Conservation (phyloP, 2,113 vertebrate species). For the Elgaria multicarinata region DNA sequence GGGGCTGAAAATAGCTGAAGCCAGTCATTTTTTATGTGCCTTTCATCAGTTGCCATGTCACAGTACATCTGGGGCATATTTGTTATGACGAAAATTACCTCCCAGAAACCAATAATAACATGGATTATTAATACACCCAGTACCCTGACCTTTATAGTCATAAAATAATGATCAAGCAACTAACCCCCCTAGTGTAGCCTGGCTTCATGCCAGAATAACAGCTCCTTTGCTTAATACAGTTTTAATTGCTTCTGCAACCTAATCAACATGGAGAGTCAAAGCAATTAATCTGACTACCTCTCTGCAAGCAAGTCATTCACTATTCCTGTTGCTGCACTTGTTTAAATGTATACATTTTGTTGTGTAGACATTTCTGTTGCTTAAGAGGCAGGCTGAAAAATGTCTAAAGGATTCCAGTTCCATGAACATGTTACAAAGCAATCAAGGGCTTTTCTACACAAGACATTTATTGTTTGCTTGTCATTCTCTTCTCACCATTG, state of each 20-base stretch:
- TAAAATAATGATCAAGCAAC: constrained; percentile 11
- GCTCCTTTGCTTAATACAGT: constrained; percentile 13
- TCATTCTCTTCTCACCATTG: too few species aligned
- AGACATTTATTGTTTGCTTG: too few species aligned
- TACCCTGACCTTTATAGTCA: background rate
- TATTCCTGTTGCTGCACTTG: background rate
- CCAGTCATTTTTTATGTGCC: background rate
- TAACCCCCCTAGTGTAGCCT: background rate
- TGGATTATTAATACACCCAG: background rate
- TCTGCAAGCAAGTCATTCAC: constrained; percentile 15
- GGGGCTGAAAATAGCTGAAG: background rate
- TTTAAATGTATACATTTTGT: background rate
- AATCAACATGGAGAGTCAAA: constrained; percentile 26
- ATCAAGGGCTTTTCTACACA: background rate
- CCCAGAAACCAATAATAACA: background rate
- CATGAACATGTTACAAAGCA: background rate
- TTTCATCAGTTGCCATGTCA: background rate
- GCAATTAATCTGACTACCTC: constrained; percentile 22
- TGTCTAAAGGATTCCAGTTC: background rate
- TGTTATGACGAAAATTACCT: constrained; percentile 16
- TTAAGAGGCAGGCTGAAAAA: constrained; percentile 1
- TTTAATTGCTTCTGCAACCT: constrained; percentile 20
- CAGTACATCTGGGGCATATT: constrained; percentile 6
- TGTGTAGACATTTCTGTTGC: background rate
- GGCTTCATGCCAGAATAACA: constrained; percentile 3